Evolutionary conservation across 2,888 invertebrate species (phyloP).

Genomic region (Ellobium chinense): DNA sequence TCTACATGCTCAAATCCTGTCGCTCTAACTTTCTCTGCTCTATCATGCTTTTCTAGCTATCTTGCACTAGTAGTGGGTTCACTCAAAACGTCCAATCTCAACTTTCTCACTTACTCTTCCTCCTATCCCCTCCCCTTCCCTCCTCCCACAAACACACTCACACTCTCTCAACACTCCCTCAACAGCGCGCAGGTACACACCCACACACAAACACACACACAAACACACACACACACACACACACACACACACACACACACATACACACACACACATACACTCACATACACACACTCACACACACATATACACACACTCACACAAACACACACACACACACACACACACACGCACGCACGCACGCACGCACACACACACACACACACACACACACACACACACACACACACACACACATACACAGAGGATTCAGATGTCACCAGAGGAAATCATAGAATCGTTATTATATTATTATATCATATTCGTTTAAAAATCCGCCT

Average conservation of each 20-base stretch:
- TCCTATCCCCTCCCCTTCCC: slow-evolving; percentile 28
- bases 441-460: no score
- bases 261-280: neutral
- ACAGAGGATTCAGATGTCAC: no score
- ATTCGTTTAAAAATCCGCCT: no score
- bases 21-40: no score
- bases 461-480: no score
- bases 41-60: no score
- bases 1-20: no score
- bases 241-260: neutral
- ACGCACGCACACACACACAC: neutral
- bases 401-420: no score
- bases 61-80: no score
- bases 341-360: neutral
- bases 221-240: neutral
- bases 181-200: no score
- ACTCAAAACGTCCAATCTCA: no score
- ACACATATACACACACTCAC: neutral
- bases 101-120: slow-evolving; percentile 31
- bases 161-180: slow-evolving; percentile 8
- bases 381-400: no score
- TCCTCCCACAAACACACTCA: neutral
- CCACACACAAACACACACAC: slow-evolving; percentile 3
- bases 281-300: neutral
- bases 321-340: neutral